Conservation (phyloP, 2,113 vertebrate genomes). For the Gambusia holbrooki region DNA sequence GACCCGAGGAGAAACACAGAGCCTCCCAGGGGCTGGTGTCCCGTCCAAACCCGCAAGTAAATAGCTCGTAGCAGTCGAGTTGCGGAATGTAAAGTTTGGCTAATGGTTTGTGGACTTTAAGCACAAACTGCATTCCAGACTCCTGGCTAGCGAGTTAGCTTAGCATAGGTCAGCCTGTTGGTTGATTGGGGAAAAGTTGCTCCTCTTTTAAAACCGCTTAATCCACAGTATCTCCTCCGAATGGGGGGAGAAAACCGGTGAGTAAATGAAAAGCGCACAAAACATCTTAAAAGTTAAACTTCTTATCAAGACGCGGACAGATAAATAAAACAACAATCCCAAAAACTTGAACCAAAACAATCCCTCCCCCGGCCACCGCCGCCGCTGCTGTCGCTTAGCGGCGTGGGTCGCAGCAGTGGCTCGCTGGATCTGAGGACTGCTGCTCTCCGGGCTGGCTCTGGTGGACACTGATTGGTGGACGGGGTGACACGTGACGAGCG, state of each 20-base stretch:
- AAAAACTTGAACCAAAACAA: conserved; percentile 63
- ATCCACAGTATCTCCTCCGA: conserved; percentile 29
- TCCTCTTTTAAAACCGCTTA: conserved; percentile 35
- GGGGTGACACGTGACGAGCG: conserved; percentile 48
- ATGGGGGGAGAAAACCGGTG: neutral
- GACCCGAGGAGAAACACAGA: neutral
- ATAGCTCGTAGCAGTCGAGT: neutral
- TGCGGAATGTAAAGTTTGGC: neutral
- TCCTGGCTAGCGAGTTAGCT: conserved; percentile 64
- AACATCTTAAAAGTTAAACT: conserved; percentile 14
- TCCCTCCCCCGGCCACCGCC: conserved; percentile 19
- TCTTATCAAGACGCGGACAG: neutral
- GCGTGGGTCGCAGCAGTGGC: conserved; percentile 52
- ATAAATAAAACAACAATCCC: conserved; percentile 20
- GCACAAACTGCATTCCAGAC: conserved; percentile 27
- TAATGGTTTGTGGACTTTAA: conserved; percentile 24
- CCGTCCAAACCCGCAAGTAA: neutral
- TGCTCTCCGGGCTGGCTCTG: conserved; percentile 4
- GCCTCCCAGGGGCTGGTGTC: conserved; percentile 4
- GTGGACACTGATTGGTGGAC: conserved; percentile 63
- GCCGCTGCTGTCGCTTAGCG: conserved; percentile 29
- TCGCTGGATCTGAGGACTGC: conserved; percentile 17
- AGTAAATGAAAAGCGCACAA: neutral
- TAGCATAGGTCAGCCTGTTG: conserved; percentile 66
- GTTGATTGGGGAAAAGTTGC: conserved; percentile 54